Conservation (phyloP, 2,113 vertebrate genomes). For the Platichthys flesus region DNA sequence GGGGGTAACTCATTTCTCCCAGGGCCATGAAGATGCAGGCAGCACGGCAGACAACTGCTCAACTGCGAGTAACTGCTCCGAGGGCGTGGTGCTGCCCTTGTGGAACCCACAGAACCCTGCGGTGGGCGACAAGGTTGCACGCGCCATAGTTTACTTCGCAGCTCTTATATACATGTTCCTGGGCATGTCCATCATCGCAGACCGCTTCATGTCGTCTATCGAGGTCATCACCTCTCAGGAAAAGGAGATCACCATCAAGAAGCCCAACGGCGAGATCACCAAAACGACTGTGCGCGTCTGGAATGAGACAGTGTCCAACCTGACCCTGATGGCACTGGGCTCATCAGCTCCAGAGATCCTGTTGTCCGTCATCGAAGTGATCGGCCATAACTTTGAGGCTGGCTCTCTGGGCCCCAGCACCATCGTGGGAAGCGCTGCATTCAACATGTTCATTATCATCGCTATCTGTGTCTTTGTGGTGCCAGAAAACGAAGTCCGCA, state of each 20-base stretch:
- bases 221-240: constrained; percentile 91
- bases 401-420: constrained; percentile 87
- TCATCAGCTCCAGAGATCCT: constrained; percentile 89
- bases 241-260: constrained; percentile 87
- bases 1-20: constrained; percentile 69
- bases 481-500: constrained; percentile 85
- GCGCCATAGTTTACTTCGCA: constrained; percentile 88
- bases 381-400: constrained; percentile 85
- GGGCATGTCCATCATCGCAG: constrained; percentile 89
- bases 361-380: constrained; percentile 87
- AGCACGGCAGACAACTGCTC: constrained; percentile 73
- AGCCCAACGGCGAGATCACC: constrained; percentile 86
- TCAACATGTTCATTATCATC: constrained; percentile 91
- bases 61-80: constrained; percentile 79
- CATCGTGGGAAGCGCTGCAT: constrained; percentile 88
- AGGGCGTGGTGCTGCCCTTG: constrained; percentile 86
- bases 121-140: constrained; percentile 86
- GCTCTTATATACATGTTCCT: constrained; percentile 90
- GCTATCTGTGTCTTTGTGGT: constrained; percentile 87
- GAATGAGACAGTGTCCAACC: constrained; percentile 90
- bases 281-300: constrained; percentile 87
- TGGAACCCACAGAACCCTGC: constrained; percentile 89
- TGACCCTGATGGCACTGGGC: constrained; percentile 88
- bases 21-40: constrained; percentile 46
- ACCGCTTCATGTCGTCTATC: constrained; percentile 91